Percentiles rank a stretch among this genome's conserved stretches.
phyloP scores from a whole-genome alignment of 2,888 invertebrate species.

The Calliopum simillimum region DNA sequence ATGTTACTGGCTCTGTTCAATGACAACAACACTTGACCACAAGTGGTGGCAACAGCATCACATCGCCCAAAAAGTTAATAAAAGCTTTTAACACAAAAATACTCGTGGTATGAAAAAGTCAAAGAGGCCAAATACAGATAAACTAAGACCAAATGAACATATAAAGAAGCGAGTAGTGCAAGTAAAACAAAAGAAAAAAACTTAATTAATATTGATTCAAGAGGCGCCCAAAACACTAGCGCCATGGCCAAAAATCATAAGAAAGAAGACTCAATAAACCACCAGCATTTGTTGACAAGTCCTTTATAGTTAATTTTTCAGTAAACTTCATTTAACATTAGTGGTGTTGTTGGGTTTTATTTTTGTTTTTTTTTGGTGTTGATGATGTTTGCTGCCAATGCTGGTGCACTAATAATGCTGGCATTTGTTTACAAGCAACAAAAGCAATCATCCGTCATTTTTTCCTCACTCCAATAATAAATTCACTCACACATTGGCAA shows the following conservation, averaged over 20 bases:
- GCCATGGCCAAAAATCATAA: background rate
- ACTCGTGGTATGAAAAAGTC: no score
- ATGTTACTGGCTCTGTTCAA: background rate
- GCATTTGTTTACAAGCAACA: background rate
- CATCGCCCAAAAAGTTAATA: no score
- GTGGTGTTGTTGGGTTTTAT: background rate
- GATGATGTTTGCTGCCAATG: no score
- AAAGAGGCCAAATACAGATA: background rate
- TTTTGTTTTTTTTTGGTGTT: no score
- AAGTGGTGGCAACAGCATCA: background rate
- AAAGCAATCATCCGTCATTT: constrained; percentile 1
- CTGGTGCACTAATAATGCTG: background rate
- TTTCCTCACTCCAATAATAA: background rate
- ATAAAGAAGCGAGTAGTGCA: background rate
- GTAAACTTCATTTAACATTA: background rate
- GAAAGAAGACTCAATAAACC: background rate
- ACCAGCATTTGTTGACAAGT: constrained; percentile 25
- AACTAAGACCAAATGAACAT: constrained; percentile 9
- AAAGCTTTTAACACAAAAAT: no score
- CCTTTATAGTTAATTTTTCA: constrained; percentile 8
- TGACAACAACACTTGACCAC: background rate
- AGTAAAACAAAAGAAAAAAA: constrained; percentile 24
- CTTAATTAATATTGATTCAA: constrained; percentile 42
- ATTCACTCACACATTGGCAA: no score
- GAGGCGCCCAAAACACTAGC: constrained; percentile 16